phyloP scores from a whole-genome alignment of 2,888 invertebrate genomes.

The Cryptocheilus praepositus region DNA sequence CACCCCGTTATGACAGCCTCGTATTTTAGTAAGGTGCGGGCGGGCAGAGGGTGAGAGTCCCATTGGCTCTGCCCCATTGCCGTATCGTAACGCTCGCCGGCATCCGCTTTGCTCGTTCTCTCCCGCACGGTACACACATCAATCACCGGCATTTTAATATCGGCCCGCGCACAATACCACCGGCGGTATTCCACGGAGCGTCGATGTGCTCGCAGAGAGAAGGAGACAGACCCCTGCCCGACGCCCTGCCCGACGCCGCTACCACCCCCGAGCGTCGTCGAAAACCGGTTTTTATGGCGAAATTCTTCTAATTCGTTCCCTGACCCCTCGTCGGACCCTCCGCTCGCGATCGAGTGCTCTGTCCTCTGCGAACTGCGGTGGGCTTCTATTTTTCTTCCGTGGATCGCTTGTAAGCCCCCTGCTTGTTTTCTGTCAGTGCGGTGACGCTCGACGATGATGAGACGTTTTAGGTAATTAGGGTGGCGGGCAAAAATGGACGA shows the following conservation, averaged over 20 bases:
- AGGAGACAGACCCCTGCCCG: constrained; percentile 12
- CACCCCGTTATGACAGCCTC: constrained; percentile 67
- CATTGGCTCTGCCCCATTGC: constrained; percentile 30
- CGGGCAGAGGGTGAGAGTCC: constrained; percentile 17
- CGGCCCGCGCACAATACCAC: constrained; percentile 72
- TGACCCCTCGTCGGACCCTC: not conserved
- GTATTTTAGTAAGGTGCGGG: constrained; percentile 66
- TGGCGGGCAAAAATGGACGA: no score
- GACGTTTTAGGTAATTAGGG: constrained; percentile 14
- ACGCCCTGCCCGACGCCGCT: constrained; percentile 14
- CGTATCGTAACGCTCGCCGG: constrained; percentile 41
- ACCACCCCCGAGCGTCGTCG: constrained; percentile 1
- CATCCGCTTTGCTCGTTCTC: constrained; percentile 29
- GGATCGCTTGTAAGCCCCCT: not conserved
- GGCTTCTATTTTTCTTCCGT: not conserved
- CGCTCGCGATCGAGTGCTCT: not conserved
- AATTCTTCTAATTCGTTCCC: constrained; percentile 70
- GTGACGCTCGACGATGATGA: not conserved
- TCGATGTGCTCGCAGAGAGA: constrained; percentile 10
- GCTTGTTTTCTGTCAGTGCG: not conserved
- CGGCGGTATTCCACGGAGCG: constrained; percentile 58
- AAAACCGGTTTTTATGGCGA: constrained; percentile 63
- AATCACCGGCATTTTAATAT: constrained; percentile 75
- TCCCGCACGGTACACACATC: constrained; percentile 73
- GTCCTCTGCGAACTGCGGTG: no score